Evolutionary conservation across 2,797 vertebrate genomes (phyloP), one percentile per base, ranked within the genome.

Genomic region (Siniperca obscura): DNA sequence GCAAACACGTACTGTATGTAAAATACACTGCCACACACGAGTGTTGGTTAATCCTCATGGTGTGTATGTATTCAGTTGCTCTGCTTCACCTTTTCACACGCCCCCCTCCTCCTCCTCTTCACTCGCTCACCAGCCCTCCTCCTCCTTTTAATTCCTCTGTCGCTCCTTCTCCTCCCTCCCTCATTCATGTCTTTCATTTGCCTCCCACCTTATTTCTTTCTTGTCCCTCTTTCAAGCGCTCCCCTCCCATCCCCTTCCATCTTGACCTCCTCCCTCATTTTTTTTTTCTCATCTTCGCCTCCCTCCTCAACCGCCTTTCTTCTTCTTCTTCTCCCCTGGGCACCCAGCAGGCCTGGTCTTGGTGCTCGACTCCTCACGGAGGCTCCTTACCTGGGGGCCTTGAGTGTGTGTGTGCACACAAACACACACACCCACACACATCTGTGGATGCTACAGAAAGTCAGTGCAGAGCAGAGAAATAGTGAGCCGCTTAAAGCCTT

Each of bases 311-410:
- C 76, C 5, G 78, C 80, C 88, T 91, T 94, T 91, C 89, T 94
- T 93, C 92, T 91, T 84, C 83, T 76, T 84, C 83, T 76, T 67
- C 96, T 94, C 95, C 97, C 96, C 93, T 95, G 96, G 94, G 90
- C 93, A 95, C 95, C 97, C 96, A 90, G 91, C 86, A 96, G 97
- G 96, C 93, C 95, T 95, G 97, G 97, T 96, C 92, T 88, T 95
- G 95, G 95, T 95, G 95, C 96, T 97, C 96, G 96, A 97, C 97
- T 97, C 97, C 95, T 97, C 96, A 95, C 88, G 92, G 96, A 97
- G 96, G 91, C 96, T 93, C 93, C 82, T 96, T 95, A 97, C 97
- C 97, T 95, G 96, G 77, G 73, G 97, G 97, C 97, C 96, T 85
- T 81, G 60, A 76, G 73, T 62, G 76, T 78, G 82, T 9, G 38